Percentiles rank a stretch among this genome's conserved stretches.
These are phyloP conservation scores for Drosophila mettleri DNA, from an alignment of 2,888 invertebrate species.

Conservation along the genomic window DNA sequence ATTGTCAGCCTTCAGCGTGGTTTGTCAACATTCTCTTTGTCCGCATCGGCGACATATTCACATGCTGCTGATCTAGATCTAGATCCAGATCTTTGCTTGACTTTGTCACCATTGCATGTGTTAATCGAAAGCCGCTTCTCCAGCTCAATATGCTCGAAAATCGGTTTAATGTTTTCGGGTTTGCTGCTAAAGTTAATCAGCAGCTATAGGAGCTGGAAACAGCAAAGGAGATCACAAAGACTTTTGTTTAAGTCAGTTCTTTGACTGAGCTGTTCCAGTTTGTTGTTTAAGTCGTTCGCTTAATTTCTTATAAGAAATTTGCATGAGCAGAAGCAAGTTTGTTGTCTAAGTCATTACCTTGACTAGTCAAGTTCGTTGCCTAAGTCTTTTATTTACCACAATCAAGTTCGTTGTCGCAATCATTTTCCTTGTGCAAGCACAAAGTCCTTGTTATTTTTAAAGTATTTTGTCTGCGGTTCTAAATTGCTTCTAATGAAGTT, in stretches of 20 bases:
- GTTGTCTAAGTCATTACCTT: slow-evolving; percentile 9
- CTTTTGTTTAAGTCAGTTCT: slow-evolving; percentile 30
- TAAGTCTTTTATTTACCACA: slow-evolving; percentile 32
- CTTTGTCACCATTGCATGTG: slow-evolving; percentile 42
- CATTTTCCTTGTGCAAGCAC: not conserved
- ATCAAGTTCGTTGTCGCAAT: not conserved
- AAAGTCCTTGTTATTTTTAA: not conserved
- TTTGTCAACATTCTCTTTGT: slow-evolving; percentile 66
- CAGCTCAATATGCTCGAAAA: slow-evolving; percentile 2
- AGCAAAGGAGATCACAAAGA: not conserved
- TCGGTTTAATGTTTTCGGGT: slow-evolving; percentile 9
- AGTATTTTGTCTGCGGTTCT: not conserved
- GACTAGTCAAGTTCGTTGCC: slow-evolving; percentile 57
- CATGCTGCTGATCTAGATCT: slow-evolving; percentile 47
- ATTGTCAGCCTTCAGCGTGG: slow-evolving; percentile 29
- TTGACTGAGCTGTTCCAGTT: slow-evolving; percentile 8
- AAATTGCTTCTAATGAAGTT: not conserved
- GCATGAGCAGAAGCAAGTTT: not conserved
- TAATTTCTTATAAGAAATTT: not conserved
- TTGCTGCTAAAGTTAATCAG: slow-evolving; percentile 20
- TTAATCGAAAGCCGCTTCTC: slow-evolving; percentile 39
- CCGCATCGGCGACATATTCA: slow-evolving; percentile 18
- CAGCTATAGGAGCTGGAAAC: not conserved
- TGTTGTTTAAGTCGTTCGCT: slow-evolving; percentile 7
- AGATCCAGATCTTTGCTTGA: slow-evolving; percentile 37